A percentile compares a stretch with the other conserved stretches of the same genome.
phyloP scores from a whole-genome alignment of 2,113 vertebrate species.

The Axis porcinus region DNA sequence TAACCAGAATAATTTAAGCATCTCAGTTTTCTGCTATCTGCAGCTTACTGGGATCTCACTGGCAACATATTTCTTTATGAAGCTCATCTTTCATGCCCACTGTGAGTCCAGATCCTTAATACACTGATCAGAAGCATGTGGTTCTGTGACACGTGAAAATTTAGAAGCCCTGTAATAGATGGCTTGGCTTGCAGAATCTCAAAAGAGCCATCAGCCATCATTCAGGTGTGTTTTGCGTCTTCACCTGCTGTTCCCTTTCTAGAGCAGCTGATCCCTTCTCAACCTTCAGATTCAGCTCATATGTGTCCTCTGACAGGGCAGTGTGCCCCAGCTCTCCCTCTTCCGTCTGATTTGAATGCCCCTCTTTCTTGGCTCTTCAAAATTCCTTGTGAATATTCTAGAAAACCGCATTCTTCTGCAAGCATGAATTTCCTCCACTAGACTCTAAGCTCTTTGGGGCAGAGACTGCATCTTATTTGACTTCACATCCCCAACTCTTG shows the following conservation, averaged over 20 bases:
- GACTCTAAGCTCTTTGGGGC: background rate
- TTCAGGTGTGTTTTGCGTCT: background rate
- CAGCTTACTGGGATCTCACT: background rate
- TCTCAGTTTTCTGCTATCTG: background rate
- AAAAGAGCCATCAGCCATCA: background rate
- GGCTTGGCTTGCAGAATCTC: background rate
- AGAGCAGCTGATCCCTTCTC: background rate
- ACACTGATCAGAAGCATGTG: background rate
- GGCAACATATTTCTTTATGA: background rate
- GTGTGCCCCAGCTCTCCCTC: background rate
- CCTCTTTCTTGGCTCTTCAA: background rate
- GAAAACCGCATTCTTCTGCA: background rate
- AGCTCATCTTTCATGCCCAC: constrained; percentile 36
- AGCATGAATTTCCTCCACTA: background rate
- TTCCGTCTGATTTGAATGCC: background rate
- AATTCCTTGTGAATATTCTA: background rate
- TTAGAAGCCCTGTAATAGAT: background rate
- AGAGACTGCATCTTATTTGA: background rate
- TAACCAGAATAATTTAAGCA: constrained; percentile 9
- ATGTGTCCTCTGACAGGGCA: background rate
- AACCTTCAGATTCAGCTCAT: background rate
- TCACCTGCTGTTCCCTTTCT: background rate
- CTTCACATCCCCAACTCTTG: background rate
- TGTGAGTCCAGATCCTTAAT: background rate
- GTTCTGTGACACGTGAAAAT: background rate